phyloP scores from a whole-genome alignment of 1,140 invertebrate species.

The Lamellibrachia luymesi region DNA sequence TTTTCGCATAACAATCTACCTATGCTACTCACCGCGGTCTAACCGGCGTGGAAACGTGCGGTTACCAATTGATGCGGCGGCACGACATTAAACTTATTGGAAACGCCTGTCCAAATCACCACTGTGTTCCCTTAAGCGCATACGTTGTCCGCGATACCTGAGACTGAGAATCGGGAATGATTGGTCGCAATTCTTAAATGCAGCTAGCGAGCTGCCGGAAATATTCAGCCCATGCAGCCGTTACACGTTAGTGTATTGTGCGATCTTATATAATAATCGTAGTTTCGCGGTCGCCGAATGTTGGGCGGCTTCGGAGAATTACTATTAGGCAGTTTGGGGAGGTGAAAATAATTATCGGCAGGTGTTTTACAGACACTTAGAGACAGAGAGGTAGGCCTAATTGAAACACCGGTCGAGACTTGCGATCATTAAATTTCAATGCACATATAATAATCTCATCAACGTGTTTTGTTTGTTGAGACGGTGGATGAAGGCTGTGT shows the following conservation, averaged over 20 bases:
- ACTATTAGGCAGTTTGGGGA: neutral
- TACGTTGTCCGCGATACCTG: neutral
- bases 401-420: neutral
- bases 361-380: neutral
- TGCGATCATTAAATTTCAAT: neutral
- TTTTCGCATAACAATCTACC: conserved; percentile 12
- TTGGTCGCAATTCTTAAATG: neutral
- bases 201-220: neutral
- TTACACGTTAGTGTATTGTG: neutral
- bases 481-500: neutral
- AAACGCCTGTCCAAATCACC: neutral
- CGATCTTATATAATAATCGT: neutral
- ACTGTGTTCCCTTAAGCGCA: neutral
- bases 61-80: neutral
- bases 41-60: neutral
- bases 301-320: neutral
- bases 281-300: neutral
- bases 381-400: neutral
- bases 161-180: neutral
- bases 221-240: too few relatives aligned
- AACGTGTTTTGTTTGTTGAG: neutral
- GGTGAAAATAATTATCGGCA: neutral
- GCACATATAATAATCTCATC: neutral
- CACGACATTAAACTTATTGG: neutral
- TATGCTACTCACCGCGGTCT: neutral